These are phyloP conservation scores for Rotaria macrura DNA, from an alignment of 2,888 invertebrate genomes.

Conservation along the genomic window DNA sequence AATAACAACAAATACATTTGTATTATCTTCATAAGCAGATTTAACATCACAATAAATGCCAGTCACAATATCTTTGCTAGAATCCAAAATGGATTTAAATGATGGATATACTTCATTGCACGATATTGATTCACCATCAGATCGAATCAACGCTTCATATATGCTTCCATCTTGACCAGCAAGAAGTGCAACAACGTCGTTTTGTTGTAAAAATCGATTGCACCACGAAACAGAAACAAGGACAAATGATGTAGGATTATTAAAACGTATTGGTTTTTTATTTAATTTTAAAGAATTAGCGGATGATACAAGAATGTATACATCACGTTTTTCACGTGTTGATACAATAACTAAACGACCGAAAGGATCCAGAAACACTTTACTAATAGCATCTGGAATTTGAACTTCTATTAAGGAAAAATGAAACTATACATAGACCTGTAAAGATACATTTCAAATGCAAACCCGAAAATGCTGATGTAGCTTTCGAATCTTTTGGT, in stretches of 20 bases:
- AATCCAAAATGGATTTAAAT: background rate
- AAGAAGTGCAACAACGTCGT: background rate
- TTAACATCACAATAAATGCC: conserved; percentile 17
- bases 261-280: background rate
- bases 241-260: background rate
- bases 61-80: background rate
- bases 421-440: background rate
- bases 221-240: background rate
- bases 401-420: background rate
- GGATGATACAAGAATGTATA: background rate
- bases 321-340: background rate
- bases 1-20: conserved; percentile 13
- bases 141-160: background rate
- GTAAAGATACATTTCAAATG: background rate
- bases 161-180: background rate
- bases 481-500: background rate
- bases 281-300: background rate
- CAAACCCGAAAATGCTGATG: background rate
- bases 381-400: background rate
- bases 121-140: background rate
- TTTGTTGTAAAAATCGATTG: background rate
- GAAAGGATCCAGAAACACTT: background rate
- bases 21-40: conserved; percentile 12
- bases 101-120: background rate
- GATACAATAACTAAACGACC: background rate